These are phyloP conservation scores for Benitochromis conjunctus DNA, from an alignment of 2,113 vertebrate species.

Conservation along the genomic window DNA sequence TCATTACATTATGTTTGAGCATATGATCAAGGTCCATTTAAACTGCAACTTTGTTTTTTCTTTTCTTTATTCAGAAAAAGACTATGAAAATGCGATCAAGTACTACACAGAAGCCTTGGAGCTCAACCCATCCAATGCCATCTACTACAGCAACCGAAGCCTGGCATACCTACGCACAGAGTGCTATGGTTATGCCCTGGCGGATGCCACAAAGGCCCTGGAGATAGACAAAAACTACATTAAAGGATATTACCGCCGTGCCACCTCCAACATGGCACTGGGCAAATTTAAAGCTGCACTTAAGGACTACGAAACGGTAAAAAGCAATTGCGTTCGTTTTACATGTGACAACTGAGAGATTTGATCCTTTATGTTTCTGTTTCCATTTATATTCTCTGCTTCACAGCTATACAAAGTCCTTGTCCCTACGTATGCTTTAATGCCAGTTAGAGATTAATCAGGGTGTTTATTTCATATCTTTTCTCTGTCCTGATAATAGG, in stretches of 20 bases:
- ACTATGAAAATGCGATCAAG: constrained; percentile 92
- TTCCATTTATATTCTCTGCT: not conserved
- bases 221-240: constrained; percentile 91
- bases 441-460: not conserved
- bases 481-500: constrained; percentile 62
- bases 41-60: not conserved
- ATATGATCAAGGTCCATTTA: fast-evolving
- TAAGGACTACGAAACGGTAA: constrained; percentile 93
- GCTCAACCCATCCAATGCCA: constrained; percentile 83
- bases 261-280: constrained; percentile 94
- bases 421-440: not conserved
- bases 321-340: not conserved
- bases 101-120: constrained; percentile 89
- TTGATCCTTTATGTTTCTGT: not conserved
- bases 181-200: constrained; percentile 92
- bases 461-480: not conserved
- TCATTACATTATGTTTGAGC: not conserved
- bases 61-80: constrained; percentile 76
- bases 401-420: not conserved
- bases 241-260: constrained; percentile 91
- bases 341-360: not conserved
- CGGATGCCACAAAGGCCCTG: constrained; percentile 85
- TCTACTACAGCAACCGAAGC: constrained; percentile 93
- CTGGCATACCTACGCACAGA: constrained; percentile 94
- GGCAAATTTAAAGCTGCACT: constrained; percentile 93